Conservation (phyloP, 2,113 vertebrate genomes). For the Sinocyclocheilus anshuiensis region DNA sequence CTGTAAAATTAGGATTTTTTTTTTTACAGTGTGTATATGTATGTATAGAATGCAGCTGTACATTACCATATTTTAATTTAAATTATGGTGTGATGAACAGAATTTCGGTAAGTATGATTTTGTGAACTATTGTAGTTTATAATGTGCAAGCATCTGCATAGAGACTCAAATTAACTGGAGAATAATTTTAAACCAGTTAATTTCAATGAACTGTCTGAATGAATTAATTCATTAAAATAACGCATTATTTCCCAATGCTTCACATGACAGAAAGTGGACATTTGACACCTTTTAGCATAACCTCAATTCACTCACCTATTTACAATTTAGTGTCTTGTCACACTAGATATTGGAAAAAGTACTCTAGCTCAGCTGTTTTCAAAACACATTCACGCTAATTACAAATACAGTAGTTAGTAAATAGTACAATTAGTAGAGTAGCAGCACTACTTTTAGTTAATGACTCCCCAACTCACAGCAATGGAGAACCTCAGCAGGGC, state of each 20-base stretch:
- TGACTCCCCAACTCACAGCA: background rate
- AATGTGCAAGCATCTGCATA: background rate
- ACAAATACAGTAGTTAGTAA: background rate
- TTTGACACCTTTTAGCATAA: background rate
- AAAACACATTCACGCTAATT: background rate
- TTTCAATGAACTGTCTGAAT: background rate
- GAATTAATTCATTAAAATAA: background rate
- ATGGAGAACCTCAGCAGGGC: background rate
- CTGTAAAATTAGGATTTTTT: too few relatives aligned
- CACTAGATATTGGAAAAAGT: background rate
- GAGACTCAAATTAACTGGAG: background rate
- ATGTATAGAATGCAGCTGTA: too few relatives aligned
- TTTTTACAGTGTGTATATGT: too few relatives aligned
- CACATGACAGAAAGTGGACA: background rate
- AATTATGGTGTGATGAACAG: background rate
- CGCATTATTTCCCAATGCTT: background rate
- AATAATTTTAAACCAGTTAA: background rate
- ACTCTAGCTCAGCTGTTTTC: slow-evolving; percentile 3
- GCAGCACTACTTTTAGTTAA: background rate
- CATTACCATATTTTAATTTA: too few relatives aligned
- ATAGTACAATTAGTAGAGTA: background rate
- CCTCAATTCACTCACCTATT: background rate
- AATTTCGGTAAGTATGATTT: too few relatives aligned
- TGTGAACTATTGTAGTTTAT: background rate
- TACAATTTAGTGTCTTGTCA: background rate